phyloP scores from a whole-genome alignment of 2,113 vertebrate species.

The Xenopus tropicalis region UCB_Xtro_10.0 CM004444.2:72505501-72506000 shows the following conservation, averaged over 20 bases:
- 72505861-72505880: conserved; percentile 51
- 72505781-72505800: conserved; percentile 52
- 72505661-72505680: conserved; percentile 75
- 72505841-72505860: conserved; percentile 57
- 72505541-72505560: no score
- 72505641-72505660: conserved; percentile 62
- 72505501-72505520: no score
- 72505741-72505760: conserved; percentile 23
- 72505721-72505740: conserved; percentile 33
- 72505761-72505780: conserved; percentile 50
- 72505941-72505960: conserved; percentile 63
- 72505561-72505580: no score
- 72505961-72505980: conserved; percentile 77
- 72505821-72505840: conserved; percentile 79
- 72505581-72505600: no score
- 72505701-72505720: conserved; percentile 49
- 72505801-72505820: conserved; percentile 71
- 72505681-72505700: conserved; percentile 66
- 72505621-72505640: neutral
- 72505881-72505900: conserved; percentile 70
- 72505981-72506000: conserved; percentile 85
- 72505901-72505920: conserved; percentile 70
- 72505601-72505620: no score
- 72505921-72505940: conserved; percentile 51
- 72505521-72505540: no score